Conservation (phyloP, 1,140 invertebrate species). For the Drosophila oshimai region DNA sequence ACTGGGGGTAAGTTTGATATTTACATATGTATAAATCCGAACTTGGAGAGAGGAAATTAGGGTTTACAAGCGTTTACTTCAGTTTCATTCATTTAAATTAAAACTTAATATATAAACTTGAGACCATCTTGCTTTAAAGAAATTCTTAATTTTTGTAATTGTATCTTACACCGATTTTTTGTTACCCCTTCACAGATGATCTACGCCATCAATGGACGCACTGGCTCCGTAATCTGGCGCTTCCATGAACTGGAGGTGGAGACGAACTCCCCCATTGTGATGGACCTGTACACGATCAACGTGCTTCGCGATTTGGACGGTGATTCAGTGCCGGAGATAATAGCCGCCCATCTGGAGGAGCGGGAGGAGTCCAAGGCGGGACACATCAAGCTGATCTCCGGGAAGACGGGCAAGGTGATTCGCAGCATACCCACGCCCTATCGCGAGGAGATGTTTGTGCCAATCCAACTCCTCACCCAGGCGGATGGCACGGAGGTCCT, state of each 20-base stretch:
- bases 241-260: conserved; percentile 83
- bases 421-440: conserved; percentile 87
- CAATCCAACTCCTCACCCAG: conserved; percentile 73
- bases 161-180: background rate
- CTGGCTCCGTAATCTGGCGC: conserved; percentile 88
- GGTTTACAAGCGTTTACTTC: too few species aligned
- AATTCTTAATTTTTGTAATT: too few species aligned
- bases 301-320: conserved; percentile 88
- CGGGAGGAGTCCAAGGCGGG: conserved; percentile 83
- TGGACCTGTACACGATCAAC: conserved; percentile 87
- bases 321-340: conserved; percentile 88
- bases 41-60: too few species aligned
- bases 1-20: conserved; percentile 85
- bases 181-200: conserved; percentile 84
- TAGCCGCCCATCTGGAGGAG: conserved; percentile 87
- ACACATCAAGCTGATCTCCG: conserved; percentile 88
- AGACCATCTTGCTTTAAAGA: too few species aligned
- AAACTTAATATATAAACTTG: too few species aligned
- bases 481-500: conserved; percentile 79
- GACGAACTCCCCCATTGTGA: conserved; percentile 78
- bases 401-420: conserved; percentile 87
- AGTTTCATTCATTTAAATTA: too few species aligned
- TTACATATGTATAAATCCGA: too few species aligned
- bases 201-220: conserved; percentile 87
- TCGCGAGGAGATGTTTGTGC: conserved; percentile 89